Conservation (phyloP, 2,113 vertebrate species). For the Sceloporus tristichus region DNA sequence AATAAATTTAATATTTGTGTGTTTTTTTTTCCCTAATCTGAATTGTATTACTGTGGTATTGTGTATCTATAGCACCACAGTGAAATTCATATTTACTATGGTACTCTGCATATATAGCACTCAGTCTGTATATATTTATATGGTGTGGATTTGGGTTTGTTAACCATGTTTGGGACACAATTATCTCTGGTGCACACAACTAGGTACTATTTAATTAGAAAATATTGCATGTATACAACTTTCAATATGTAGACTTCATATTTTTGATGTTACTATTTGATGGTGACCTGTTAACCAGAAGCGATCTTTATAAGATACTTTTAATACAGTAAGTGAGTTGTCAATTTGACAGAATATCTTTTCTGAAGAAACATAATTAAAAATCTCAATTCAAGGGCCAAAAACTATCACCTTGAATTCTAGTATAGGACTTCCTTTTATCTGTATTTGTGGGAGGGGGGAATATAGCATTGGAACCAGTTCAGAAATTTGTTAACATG, state of each 20-base stretch:
- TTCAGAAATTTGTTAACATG: conserved; percentile 65
- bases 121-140: conserved; percentile 72
- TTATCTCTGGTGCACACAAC: conserved; percentile 73
- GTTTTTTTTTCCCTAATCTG: conserved; percentile 72
- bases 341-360: conserved; percentile 73
- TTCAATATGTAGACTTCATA: conserved; percentile 77
- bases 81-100: conserved; percentile 70
- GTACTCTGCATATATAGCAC: conserved; percentile 73
- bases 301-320: conserved; percentile 85
- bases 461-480: conserved; percentile 60
- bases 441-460: conserved; percentile 49
- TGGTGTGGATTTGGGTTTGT: conserved; percentile 72
- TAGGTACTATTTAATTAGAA: conserved; percentile 75
- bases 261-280: conserved; percentile 78
- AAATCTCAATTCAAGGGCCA: conserved; percentile 69
- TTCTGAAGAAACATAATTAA: conserved; percentile 66
- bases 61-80: conserved; percentile 71
- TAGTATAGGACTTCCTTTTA: conserved; percentile 69
- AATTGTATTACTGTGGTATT: conserved; percentile 73
- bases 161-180: conserved; percentile 78
- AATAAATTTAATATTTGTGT: conserved; percentile 57
- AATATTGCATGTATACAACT: conserved; percentile 74
- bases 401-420: conserved; percentile 68
- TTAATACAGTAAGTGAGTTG: conserved; percentile 69
- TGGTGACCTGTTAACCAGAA: conserved; percentile 77